Percentiles rank a stretch among this genome's conserved stretches.
Evolutionary conservation across 2,888 invertebrate species (phyloP).

Genomic region (Azorinus chamasolen): DNA sequence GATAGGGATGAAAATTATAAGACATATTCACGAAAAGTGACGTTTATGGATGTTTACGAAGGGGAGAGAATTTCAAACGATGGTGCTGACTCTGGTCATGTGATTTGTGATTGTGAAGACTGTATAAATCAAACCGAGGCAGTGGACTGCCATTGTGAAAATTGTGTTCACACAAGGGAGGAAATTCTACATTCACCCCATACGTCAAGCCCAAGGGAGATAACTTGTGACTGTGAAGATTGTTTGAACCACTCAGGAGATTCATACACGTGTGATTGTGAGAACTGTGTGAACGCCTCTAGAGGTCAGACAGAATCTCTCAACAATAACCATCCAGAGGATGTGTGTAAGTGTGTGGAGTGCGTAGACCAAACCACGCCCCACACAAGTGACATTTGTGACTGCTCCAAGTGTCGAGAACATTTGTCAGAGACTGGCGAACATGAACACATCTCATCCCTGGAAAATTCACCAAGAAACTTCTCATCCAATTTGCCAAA

Average conservation of each 20-base stretch:
- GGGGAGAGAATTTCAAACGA: slow-evolving; percentile 22
- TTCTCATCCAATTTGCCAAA: no score
- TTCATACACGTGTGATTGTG: slow-evolving; percentile 52
- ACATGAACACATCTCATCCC: no score
- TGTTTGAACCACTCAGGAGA: slow-evolving; percentile 48
- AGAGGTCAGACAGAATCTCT: background rate
- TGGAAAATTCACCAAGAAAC: no score
- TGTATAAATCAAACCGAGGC: slow-evolving; percentile 51
- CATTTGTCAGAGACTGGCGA: no score
- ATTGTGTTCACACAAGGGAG: slow-evolving; percentile 44
- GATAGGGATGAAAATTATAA: slow-evolving; percentile 10
- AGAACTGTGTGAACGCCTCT: slow-evolving; percentile 28
- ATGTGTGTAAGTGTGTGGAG: slow-evolving; percentile 42
- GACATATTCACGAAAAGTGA: background rate
- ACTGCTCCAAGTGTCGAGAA: slow-evolving; percentile 22
- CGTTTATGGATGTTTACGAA: background rate
- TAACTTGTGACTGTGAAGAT: slow-evolving; percentile 60
- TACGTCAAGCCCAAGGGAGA: slow-evolving; percentile 32
- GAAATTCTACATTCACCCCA: slow-evolving; percentile 3
- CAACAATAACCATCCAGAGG: slow-evolving; percentile 41
- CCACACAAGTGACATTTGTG: slow-evolving; percentile 14
- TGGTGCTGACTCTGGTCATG: slow-evolving; percentile 35
- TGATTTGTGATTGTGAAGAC: slow-evolving; percentile 59
- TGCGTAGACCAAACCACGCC: slow-evolving; percentile 21
- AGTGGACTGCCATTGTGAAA: slow-evolving; percentile 59